Evolutionary conservation across 2,113 vertebrate species (phyloP).

Genomic region (Pimephales promelas): DNA sequence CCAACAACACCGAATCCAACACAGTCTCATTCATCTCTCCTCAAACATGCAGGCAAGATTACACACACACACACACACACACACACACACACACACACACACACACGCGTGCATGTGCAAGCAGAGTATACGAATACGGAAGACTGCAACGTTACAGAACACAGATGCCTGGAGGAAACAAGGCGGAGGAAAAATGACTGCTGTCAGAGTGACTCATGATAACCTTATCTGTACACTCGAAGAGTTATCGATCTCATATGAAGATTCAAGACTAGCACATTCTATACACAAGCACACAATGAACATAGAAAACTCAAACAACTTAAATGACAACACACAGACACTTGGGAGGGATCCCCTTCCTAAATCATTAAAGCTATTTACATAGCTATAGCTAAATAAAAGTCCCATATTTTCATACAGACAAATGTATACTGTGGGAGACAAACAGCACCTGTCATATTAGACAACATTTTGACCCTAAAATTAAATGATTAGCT

Average conservation of each 20-base stretch:
- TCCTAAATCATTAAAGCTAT: background rate
- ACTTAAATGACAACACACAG: background rate
- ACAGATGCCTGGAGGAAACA: slow-evolving; percentile 17
- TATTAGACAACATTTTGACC: background rate
- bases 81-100: background rate
- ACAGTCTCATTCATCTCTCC: slow-evolving; percentile 65
- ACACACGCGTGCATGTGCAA: background rate
- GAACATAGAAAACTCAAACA: background rate
- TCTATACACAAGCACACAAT: slow-evolving; percentile 1
- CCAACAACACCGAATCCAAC: slow-evolving; percentile 59
- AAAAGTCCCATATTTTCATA: background rate
- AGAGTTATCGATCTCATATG: background rate
- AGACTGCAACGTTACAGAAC: background rate
- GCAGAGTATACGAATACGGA: background rate
- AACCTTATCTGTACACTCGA: slow-evolving; percentile 1
- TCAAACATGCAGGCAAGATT: background rate
- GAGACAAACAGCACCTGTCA: background rate
- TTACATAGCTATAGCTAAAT: background rate
- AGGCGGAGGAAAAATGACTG: slow-evolving; percentile 20
- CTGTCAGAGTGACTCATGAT: slow-evolving; percentile 38
- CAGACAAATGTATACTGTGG: background rate
- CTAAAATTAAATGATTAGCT: background rate
- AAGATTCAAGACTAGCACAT: background rate
- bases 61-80: slow-evolving; percentile 2
- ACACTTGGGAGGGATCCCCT: background rate